Base-by-base conservation (phyloP, 2,113 vertebrate species). In the Poecilia latipinna region DNA sequence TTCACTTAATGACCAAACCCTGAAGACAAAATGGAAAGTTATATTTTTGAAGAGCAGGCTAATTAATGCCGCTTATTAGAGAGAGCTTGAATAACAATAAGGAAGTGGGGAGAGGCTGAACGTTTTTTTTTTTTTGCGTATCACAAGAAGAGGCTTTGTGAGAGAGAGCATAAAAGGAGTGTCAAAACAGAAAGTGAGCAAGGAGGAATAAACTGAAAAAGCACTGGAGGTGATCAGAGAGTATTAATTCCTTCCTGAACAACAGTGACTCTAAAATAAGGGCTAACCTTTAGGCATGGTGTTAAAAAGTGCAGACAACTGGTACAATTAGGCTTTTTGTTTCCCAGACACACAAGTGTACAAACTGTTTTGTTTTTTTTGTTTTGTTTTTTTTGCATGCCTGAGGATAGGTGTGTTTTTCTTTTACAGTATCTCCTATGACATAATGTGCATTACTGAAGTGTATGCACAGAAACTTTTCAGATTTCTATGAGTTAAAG, bases 51-150 rank as follows among this genome's bases (percentile, higher is more conserved):
- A 87, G 78, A 89, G 84, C 63, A n/a, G 60, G 74, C 84, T 92
- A 92, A 92, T 92, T 91, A 91, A 81, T 5, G 62, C 61, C 54
- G 78, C 83, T 84, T 86, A 88, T 90, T 92, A 84, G 75, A 79
- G 80, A 80, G 77, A 72, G 51, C 24, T 11, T n/a, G 78, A 87
- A 77, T 57, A 87, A 88, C 78, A 79, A 83, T 62, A 69, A 66
- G 68, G 57, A 51, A 72, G 15, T 57, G 19, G 54, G 76, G 60
- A 32, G 70, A 76, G 74, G 73, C 82, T 67, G 13, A 67, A 72
- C 80, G 88, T 78, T 26, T 68, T 73, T 33, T 37, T 37, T 37
- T 61, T 24, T 35, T 10, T 35, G 61, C 70, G 72, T 80, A 86
- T 82, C 70, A 77, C 57, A 85, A 79, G 65, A 42, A 81, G 72